A percentile compares a stretch with the other conserved stretches of the same genome.
These are phyloP conservation scores for Dicyrtomina minuta DNA, from an alignment of 2,888 invertebrate genomes.

Conservation along the genomic window DNA sequence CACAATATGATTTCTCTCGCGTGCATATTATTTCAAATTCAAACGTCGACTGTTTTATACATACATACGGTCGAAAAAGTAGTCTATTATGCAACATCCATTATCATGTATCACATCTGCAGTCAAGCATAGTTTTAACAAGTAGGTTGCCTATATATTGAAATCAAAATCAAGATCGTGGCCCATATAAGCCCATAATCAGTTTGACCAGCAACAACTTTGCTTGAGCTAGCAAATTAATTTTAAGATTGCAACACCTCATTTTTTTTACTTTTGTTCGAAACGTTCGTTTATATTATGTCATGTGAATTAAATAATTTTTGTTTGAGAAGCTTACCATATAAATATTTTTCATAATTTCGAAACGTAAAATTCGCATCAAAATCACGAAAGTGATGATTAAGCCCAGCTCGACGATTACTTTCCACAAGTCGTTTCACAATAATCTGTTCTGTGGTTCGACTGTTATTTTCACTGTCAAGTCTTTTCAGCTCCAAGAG, in stretches of 20 bases:
- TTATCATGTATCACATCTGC: not conserved
- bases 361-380: conserved; percentile 59
- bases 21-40: not conserved
- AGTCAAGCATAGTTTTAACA: too few relatives aligned
- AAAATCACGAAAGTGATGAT: conserved; percentile 64
- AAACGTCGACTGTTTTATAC: not conserved
- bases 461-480: conserved; percentile 69
- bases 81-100: not conserved
- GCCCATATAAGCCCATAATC: too few relatives aligned
- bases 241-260: too few relatives aligned
- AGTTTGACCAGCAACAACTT: too few relatives aligned
- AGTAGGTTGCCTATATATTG: too few relatives aligned
- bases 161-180: too few relatives aligned
- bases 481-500: conserved; percentile 85
- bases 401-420: conserved; percentile 74
- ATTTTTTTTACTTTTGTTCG: too few relatives aligned
- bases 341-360: conserved; percentile 81
- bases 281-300: too few relatives aligned
- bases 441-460: conserved; percentile 77
- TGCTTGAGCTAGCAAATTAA: too few relatives aligned
- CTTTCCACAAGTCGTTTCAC: conserved; percentile 85
- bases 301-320: too few relatives aligned
- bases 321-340: conserved; percentile 64
- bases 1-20: too few relatives aligned
- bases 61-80: not conserved